These are phyloP conservation scores for Sesia apiformis DNA, from an alignment of 2,888 invertebrate species.

Conservation along the genomic window DNA sequence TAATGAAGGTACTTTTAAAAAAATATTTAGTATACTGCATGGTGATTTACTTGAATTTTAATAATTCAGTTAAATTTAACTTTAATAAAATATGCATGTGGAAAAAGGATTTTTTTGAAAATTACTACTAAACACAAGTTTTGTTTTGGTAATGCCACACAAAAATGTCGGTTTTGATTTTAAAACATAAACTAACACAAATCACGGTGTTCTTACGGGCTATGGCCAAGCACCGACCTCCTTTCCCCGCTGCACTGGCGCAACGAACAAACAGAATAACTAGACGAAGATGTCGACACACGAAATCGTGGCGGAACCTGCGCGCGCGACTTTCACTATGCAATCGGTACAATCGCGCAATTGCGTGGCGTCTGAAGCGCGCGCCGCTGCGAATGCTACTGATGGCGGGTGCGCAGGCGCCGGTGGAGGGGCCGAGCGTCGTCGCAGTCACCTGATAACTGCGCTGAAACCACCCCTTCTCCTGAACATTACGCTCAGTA, in stretches of 20 bases:
- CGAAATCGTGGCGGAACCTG: slow-evolving; percentile 59
- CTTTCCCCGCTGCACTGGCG: slow-evolving; percentile 70
- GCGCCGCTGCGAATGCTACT: slow-evolving; percentile 56
- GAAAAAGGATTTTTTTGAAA: no score
- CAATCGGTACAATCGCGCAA: slow-evolving; percentile 17
- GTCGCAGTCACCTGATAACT: slow-evolving; percentile 42
- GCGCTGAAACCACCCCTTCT: slow-evolving; percentile 37
- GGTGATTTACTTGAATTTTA: no score
- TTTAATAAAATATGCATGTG: no score
- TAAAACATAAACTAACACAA: slow-evolving; percentile 33
- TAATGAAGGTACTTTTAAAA: no score
- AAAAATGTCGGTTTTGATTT: slow-evolving; percentile 28
- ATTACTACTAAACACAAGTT: not conserved
- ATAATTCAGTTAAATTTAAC: no score
- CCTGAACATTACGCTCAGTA: not conserved
- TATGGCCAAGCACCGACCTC: slow-evolving; percentile 60
- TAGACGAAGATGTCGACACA: slow-evolving; percentile 64
- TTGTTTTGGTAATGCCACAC: slow-evolving; percentile 39
- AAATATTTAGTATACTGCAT: no score
- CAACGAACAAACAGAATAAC: slow-evolving; percentile 68
- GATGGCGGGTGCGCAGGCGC: slow-evolving; percentile 22
- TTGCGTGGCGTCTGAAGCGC: slow-evolving; percentile 55
- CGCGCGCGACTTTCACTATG: slow-evolving; percentile 66
- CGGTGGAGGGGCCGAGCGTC: slow-evolving; percentile 29
- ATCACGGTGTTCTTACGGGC: slow-evolving; percentile 49